Percentiles rank a stretch among this genome's conserved stretches.
Evolutionary conservation across 2,113 vertebrate genomes (phyloP).

Genomic region (Casuarius casuarius): DNA sequence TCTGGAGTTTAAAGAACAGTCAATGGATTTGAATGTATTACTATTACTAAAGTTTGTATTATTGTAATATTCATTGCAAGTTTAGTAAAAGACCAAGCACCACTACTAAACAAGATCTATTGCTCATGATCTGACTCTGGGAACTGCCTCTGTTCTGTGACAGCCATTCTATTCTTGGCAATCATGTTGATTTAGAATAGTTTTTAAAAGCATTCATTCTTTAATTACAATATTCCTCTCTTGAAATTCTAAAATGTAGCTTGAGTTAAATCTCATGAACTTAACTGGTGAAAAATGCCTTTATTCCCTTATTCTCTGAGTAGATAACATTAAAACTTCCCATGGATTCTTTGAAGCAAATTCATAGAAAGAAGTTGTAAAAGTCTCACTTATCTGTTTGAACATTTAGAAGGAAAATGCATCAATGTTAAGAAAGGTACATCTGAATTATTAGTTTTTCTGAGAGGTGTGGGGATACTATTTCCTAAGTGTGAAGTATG

Average conservation of each 20-base stretch:
- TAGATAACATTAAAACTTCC: background rate
- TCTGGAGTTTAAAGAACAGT: background rate
- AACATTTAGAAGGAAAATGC: background rate
- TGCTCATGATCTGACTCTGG: background rate
- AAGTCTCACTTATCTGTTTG: background rate
- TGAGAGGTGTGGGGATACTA: background rate
- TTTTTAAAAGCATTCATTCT: background rate
- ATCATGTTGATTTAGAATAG: background rate
- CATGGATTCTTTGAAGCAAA: background rate
- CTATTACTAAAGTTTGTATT: background rate
- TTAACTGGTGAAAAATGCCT: background rate
- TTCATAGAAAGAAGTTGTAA: background rate
- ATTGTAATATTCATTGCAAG: background rate
- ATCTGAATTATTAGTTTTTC: background rate
- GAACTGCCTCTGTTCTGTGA: background rate
- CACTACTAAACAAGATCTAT: background rate
- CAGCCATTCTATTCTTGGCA: background rate
- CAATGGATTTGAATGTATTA: background rate
- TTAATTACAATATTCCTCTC: background rate
- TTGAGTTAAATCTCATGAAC: background rate
- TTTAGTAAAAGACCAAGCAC: background rate
- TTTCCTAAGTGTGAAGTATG: background rate
- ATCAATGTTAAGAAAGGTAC: background rate
- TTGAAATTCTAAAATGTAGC: background rate
- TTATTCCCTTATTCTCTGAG: background rate